Evolutionary conservation across 2,888 invertebrate genomes (phyloP), one percentile per base, ranked within the genome.

Genomic region (Cephus spinipes): DNA sequence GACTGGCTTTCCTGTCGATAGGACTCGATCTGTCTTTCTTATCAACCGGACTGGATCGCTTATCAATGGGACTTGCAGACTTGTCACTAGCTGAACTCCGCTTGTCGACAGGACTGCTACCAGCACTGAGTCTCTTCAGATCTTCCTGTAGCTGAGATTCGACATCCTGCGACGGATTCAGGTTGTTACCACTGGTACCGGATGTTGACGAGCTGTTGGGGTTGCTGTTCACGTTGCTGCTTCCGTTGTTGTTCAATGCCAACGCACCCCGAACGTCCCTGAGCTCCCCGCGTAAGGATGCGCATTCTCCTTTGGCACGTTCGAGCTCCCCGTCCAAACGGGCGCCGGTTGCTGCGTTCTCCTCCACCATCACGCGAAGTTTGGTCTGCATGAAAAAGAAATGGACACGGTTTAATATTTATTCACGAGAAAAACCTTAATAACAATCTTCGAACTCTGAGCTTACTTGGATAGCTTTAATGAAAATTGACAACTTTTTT

Each of bases 361-460:
- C 97, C 93, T 97, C 97, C 90, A 97, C 96, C 97, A 97, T 97
- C 93, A 96, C 96, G 93, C 96, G 94, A 92, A 96, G 95, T 94
- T 96, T 96, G 92, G 94, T 94, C 95, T 96, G 93, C 31, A 86
- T 76, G 68, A 74, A 33, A 30, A 74, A 73, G 11, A 73, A 80
- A 35, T 23, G 9, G 55, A 9, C 23, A 55, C 23, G 0, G 23
- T 55, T 55, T 9, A 55, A 55, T 23, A 9, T 23, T 23, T 55
- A 55, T 55, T 23, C 23, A 23, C 3, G 1, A 9, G 23, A 55
- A 55, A 23, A 23, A 9, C 9, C 23, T 9, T 23, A 23, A 23
- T 23, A 55, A 23, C 23, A 6, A 23, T 9, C 23, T 9, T 55
- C 23, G 15, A 23, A 23, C 55, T 55, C 55, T 23, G 15, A 15